Evolutionary conservation across 2,113 vertebrate genomes (phyloP).

Genomic region (Pantherophis guttatus): DNA sequence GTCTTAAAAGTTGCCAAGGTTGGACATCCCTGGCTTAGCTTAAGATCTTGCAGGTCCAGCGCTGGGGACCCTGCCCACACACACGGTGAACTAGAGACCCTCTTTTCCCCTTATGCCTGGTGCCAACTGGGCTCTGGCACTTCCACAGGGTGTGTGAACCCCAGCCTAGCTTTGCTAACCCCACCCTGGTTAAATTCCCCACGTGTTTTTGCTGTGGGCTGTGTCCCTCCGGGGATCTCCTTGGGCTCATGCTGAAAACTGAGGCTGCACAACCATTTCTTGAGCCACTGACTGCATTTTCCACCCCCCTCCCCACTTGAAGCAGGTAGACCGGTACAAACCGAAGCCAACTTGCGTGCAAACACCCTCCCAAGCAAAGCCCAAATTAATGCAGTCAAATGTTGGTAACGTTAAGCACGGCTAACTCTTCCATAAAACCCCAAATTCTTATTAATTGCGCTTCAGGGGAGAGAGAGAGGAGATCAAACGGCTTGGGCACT

Average conservation of each 20-base stretch:
- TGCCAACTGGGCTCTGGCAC: background rate
- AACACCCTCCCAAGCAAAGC: background rate
- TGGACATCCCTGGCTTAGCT: background rate
- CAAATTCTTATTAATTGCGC: accelerated
- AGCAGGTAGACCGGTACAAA: background rate
- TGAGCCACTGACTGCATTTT: background rate
- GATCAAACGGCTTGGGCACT: accelerated
- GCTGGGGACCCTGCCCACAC: background rate
- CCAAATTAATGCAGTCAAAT: background rate
- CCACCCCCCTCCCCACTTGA: background rate
- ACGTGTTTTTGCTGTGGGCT: background rate
- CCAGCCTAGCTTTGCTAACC: background rate
- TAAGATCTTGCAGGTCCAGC: background rate
- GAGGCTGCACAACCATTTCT: background rate
- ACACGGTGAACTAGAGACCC: background rate
- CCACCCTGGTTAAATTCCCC: background rate
- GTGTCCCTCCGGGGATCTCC: background rate
- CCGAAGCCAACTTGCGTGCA: background rate
- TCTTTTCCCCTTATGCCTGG: background rate
- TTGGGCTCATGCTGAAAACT: background rate
- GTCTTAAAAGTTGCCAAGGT: background rate
- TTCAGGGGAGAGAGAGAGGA: too few relatives aligned
- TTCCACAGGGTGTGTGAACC: background rate
- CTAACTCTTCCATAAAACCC: accelerated
- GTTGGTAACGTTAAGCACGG: background rate